Percentiles rank a stretch among this genome's conserved stretches.
phyloP scores from a whole-genome alignment of 1,140 invertebrate species.

The Drosophila equinoxialis region DNA sequence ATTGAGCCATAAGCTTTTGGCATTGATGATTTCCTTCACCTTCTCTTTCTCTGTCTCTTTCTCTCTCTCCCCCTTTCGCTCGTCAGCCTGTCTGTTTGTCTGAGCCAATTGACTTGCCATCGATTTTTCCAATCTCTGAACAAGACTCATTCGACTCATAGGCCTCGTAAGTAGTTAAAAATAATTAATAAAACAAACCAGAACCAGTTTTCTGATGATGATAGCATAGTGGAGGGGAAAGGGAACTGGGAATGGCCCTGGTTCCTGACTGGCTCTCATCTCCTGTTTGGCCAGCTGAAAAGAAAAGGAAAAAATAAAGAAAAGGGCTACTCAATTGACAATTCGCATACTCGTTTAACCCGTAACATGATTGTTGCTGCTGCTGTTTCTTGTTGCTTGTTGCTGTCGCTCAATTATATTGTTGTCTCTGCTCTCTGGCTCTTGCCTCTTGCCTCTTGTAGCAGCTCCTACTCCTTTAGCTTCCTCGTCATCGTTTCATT shows the following conservation, averaged over 20 bases:
- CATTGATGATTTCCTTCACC: conserved; percentile 48
- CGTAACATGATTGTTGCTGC: conserved; percentile 61
- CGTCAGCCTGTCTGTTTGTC: neutral
- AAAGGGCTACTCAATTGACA: conserved; percentile 72
- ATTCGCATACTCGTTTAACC: conserved; percentile 76
- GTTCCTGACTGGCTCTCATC: conserved; percentile 25
- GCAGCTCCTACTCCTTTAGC: conserved; percentile 46
- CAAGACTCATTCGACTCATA: conserved; percentile 37
- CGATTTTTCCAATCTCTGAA: conserved; percentile 54
- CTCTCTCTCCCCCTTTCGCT: neutral
- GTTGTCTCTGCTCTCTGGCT: conserved; percentile 55
- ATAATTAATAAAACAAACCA: conserved; percentile 74
- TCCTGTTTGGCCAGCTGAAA: conserved; percentile 48
- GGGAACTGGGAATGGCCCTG: conserved; percentile 18
- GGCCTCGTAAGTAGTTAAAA: conserved; percentile 61
- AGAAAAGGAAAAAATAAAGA: conserved; percentile 40
- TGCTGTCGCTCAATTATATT: conserved; percentile 77
- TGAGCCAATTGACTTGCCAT: conserved; percentile 53
- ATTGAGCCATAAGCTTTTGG: conserved; percentile 74
- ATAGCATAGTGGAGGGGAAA: conserved; percentile 18
- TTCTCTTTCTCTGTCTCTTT: conserved; percentile 11
- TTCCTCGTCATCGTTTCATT: conserved; percentile 60
- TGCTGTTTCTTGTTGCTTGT: conserved; percentile 40
- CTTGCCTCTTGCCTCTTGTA: conserved; percentile 25
- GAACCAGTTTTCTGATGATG: conserved; percentile 66